phyloP scores from a whole-genome alignment of 2,797 vertebrate genomes.

The Capromys pilorides region DNA sequence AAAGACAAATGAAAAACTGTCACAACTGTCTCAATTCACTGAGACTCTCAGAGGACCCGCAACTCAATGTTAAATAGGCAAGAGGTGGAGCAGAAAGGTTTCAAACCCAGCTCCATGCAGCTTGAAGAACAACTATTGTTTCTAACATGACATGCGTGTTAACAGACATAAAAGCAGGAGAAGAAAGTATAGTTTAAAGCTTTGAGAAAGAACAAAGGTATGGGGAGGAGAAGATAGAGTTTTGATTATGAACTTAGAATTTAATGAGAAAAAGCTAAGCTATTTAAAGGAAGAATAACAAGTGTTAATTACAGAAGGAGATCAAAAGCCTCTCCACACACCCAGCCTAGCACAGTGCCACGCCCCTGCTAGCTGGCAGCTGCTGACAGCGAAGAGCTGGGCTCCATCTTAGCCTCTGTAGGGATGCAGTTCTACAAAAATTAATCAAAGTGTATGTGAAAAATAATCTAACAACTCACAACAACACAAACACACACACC shows the following conservation, averaged over 20 bases:
- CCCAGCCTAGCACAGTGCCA: neutral
- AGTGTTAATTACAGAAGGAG: slow-evolving; percentile 42
- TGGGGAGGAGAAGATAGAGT: neutral
- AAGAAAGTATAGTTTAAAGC: neutral
- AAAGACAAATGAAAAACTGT: neutral
- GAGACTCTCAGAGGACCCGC: neutral
- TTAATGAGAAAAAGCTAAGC: slow-evolving; percentile 19
- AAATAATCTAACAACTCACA: slow-evolving; percentile 10
- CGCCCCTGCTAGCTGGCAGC: neutral
- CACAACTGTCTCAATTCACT: neutral
- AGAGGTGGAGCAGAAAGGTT: neutral
- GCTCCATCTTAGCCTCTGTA: neutral
- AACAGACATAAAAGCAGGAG: neutral
- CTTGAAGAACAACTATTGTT: neutral
- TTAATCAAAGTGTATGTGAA: neutral
- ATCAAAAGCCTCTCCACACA: neutral
- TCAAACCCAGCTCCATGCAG: neutral
- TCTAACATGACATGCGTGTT: neutral
- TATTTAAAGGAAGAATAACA: slow-evolving; percentile 43
- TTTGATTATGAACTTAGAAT: slow-evolving; percentile 36
- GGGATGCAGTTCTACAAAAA: neutral
- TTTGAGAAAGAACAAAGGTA: neutral
- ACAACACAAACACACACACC: neutral
- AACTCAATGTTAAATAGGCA: neutral
- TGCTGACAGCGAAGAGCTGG: neutral